Percentiles rank a stretch among this genome's conserved stretches.
phyloP scores from a whole-genome alignment of 2,888 invertebrate genomes.

The Pristionchus maxplancki region DNA sequence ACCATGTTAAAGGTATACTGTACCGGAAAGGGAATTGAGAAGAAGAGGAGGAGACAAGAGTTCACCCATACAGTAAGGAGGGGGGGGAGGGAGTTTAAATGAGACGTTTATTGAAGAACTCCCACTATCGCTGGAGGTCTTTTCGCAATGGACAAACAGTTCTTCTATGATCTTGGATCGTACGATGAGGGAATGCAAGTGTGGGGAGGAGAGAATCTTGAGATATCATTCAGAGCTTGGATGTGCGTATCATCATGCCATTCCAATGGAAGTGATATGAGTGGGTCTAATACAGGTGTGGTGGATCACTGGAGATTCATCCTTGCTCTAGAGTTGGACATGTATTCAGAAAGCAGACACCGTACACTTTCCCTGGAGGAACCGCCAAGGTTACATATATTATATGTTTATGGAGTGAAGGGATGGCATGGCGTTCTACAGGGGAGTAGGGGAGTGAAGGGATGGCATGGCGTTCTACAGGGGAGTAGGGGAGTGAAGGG shows the following conservation, averaged over 20 bases:
- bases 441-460: constrained; percentile 80
- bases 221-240: constrained; percentile 92
- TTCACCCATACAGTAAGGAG: constrained; percentile 85
- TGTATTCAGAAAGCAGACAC: constrained; percentile 97
- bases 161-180: constrained; percentile 97
- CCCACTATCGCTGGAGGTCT: constrained; percentile 99
- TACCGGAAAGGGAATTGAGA: constrained; percentile 96
- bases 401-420: not conserved
- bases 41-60: constrained; percentile 93
- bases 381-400: constrained; percentile 85
- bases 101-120: constrained; percentile 81
- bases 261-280: constrained; percentile 6
- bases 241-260: constrained; percentile 27
- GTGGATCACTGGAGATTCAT: constrained; percentile 93
- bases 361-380: constrained; percentile 98
- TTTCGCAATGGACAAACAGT: constrained; percentile 92
- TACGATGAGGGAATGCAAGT: constrained; percentile 99
- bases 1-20: constrained; percentile 85
- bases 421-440: not conserved
- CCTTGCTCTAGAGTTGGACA: constrained; percentile 97
- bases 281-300: constrained; percentile 82
- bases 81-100: not conserved
- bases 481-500: no score
- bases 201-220: constrained; percentile 97
- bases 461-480: no score